Evolutionary conservation across 2,113 vertebrate species (phyloP).

Genomic region (Phrynosoma platyrhinos): DNA sequence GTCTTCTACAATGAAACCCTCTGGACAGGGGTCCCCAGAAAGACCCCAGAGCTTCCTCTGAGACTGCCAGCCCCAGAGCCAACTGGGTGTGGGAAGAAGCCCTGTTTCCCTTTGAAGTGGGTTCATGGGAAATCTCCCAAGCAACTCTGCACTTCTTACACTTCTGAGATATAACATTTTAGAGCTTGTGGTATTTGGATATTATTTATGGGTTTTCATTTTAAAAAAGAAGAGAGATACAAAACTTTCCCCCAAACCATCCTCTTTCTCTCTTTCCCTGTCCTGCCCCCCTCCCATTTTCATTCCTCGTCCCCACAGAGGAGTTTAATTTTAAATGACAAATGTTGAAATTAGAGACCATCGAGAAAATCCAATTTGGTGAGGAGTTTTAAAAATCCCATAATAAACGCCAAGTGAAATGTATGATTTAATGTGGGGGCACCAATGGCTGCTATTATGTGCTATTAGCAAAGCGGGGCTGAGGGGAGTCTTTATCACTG

Average conservation of each 20-base stretch:
- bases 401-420: constrained; percentile 88
- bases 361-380: constrained; percentile 95
- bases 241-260: constrained; percentile 39
- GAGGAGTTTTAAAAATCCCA: constrained; percentile 88
- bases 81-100: not conserved
- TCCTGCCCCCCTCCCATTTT: constrained; percentile 58
- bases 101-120: too few relatives aligned
- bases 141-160: constrained; percentile 62
- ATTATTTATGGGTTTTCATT: constrained; percentile 85
- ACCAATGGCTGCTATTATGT: constrained; percentile 90
- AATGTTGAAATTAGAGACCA: constrained; percentile 95
- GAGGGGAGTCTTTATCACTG: constrained; percentile 83
- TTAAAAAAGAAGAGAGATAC: constrained; percentile 76
- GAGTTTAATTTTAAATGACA: constrained; percentile 97
- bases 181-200: constrained; percentile 73
- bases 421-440: constrained; percentile 91
- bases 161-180: constrained; percentile 67
- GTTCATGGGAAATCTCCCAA: not conserved
- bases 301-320: constrained; percentile 71
- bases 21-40: too few relatives aligned
- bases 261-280: constrained; percentile 66
- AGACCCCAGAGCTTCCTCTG: too few relatives aligned
- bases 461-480: constrained; percentile 90
- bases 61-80: too few relatives aligned
- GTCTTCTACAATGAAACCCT: too few relatives aligned